Evolutionary conservation across 37 sponge, comb jelly and placozoan genomes (phyloP).

Genomic region (Agelas oroides): DNA sequence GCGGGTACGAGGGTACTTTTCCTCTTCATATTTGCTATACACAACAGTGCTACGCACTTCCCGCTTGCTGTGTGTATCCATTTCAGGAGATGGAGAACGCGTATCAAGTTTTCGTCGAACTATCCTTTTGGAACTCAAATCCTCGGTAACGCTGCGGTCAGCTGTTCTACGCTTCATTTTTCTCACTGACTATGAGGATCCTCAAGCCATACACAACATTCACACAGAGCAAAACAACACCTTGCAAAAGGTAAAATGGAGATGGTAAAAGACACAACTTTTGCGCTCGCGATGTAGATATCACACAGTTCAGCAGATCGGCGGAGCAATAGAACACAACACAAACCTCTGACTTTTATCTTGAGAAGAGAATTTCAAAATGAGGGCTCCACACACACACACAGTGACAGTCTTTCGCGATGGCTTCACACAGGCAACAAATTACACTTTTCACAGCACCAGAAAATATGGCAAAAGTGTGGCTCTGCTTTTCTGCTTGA

Average conservation of each 20-base stretch:
- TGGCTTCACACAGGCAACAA: no score
- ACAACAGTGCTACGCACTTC: slow-evolving; percentile 5
- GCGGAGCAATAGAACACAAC: neutral
- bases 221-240: neutral
- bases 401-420: no score
- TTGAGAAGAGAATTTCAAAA: neutral
- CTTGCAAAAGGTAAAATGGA: no score
- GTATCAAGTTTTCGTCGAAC: slow-evolving; percentile 44
- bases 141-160: neutral
- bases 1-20: neutral
- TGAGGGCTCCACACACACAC: neutral
- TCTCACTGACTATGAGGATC: neutral
- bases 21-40: neutral
- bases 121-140: slow-evolving; percentile 40
- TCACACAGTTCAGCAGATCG: neutral
- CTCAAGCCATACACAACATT: neutral
- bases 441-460: no score
- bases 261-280: no score
- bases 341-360: neutral
- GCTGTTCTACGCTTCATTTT: slow-evolving; percentile 41
- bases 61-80: slow-evolving; percentile 10
- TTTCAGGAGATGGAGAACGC: slow-evolving; percentile 23
- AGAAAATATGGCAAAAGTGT: no score
- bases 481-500: no score
- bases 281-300: no score